Conservation (phyloP, 2,797 vertebrate species). For the Chelonia mydas region DNA sequence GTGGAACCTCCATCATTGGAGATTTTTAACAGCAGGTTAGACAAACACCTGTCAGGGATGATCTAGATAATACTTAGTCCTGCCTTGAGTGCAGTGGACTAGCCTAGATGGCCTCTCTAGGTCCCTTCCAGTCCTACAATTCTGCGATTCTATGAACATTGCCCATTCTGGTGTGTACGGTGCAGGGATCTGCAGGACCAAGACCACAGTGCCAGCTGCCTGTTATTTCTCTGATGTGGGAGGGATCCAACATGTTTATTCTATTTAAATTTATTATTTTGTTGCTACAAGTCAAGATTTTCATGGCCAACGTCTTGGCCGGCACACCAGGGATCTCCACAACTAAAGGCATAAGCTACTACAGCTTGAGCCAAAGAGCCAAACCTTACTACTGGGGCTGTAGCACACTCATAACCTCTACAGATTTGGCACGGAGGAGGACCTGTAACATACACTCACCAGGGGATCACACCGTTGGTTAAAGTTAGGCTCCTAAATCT, state of each 20-base stretch:
- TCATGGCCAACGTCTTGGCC: background rate
- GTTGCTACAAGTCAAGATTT: background rate
- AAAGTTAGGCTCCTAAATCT: background rate
- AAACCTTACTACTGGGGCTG: background rate
- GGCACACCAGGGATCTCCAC: no score
- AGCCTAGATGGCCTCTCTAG: no score
- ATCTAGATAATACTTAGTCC: no score
- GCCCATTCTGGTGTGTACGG: background rate
- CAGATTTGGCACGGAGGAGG: background rate
- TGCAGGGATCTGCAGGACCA: background rate
- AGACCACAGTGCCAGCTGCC: background rate
- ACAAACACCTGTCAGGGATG: no score
- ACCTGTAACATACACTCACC: background rate
- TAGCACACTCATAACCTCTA: background rate
- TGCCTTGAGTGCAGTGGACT: no score
- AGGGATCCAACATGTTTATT: background rate
- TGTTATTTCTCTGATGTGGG: background rate
- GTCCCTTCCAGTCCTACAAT: no score
- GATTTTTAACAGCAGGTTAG: no score
- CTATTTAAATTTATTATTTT: background rate
- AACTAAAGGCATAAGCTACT: background rate
- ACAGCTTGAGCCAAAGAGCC: background rate
- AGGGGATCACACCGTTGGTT: background rate
- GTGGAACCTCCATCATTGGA: no score
- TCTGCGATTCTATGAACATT: no score